These are phyloP conservation scores for Microchirus variegatus DNA, from an alignment of 2,797 vertebrate genomes.

Conservation along the genomic window DNA sequence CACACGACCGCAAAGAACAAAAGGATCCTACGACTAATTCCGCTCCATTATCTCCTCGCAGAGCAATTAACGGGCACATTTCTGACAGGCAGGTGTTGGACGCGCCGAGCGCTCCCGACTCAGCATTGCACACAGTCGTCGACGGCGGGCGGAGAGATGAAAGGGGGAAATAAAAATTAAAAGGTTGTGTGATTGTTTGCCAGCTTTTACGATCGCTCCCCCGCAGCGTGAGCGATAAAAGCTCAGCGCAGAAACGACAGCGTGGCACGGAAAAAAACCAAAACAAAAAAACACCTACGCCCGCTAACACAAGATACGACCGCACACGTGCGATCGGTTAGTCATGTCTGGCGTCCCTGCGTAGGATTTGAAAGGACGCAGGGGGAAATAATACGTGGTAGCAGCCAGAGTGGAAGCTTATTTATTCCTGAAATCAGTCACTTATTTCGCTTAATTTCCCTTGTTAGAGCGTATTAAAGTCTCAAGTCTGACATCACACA, in stretches of 20 bases:
- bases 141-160: constrained; percentile 33
- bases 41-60: neutral
- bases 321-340: constrained; percentile 24
- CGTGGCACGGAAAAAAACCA: constrained; percentile 34
- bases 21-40: neutral
- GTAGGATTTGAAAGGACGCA: neutral
- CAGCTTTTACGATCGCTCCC: neutral
- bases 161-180: constrained; percentile 12
- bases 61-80: neutral
- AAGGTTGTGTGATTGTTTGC: constrained; percentile 28
- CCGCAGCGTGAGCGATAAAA: constrained; percentile 28
- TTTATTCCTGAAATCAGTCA: neutral
- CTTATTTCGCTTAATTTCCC: no score
- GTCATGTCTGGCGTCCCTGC: constrained; percentile 10
- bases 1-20: neutral
- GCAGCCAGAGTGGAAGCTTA: neutral
- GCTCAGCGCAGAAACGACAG: constrained; percentile 31
- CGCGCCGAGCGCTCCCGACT: constrained; percentile 11
- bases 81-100: constrained; percentile 30
- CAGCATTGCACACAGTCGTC: constrained; percentile 33
- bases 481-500: no score
- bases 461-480: no score
- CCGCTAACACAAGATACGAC: constrained; percentile 6
- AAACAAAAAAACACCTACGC: constrained; percentile 12
- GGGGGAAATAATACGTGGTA: neutral